A percentile compares a stretch with the other conserved stretches of the same genome.
phyloP scores from a whole-genome alignment of 2,888 invertebrate genomes.

The Eupithecia centaureata region DNA sequence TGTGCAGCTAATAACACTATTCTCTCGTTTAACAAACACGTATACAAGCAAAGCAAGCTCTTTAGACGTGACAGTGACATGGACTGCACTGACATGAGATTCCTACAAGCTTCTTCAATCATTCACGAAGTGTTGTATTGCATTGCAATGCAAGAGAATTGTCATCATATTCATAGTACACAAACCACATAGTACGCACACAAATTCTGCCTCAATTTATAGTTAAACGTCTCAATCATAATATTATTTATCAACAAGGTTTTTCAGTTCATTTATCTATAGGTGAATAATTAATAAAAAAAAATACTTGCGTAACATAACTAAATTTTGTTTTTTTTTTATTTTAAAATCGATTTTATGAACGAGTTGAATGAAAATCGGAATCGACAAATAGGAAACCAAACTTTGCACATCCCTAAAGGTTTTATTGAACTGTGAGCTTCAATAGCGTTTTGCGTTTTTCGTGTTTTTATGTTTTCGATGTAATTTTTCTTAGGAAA shows the following conservation, averaged over 20 bases:
- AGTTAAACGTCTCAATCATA: too few species aligned
- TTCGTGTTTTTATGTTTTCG: constrained; percentile 65
- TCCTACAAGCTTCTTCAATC: not conserved
- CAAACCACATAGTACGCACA: not conserved
- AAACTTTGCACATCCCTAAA: constrained; percentile 49
- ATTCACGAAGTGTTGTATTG: constrained; percentile 1
- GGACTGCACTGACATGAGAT: not conserved
- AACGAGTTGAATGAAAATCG: not conserved
- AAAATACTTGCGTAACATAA: too few species aligned
- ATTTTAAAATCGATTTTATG: not conserved
- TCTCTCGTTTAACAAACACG: constrained; percentile 5
- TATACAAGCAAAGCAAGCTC: constrained; percentile 1
- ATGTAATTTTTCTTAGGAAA: constrained; percentile 63
- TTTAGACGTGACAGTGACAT: not conserved
- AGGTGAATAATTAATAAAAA: not conserved
- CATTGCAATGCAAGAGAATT: not conserved
- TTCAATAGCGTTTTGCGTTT: constrained; percentile 73
- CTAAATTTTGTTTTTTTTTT: too few species aligned
- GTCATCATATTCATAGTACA: too few species aligned
- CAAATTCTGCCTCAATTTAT: not conserved
- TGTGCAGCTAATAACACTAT: not conserved
- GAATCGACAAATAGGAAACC: constrained; percentile 1
- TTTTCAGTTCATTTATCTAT: not conserved
- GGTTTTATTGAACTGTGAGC: constrained; percentile 46
- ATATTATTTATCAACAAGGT: not conserved